Base-by-base conservation (phyloP, 2,113 vertebrate species). In the Ammodytes dubius region DNA sequence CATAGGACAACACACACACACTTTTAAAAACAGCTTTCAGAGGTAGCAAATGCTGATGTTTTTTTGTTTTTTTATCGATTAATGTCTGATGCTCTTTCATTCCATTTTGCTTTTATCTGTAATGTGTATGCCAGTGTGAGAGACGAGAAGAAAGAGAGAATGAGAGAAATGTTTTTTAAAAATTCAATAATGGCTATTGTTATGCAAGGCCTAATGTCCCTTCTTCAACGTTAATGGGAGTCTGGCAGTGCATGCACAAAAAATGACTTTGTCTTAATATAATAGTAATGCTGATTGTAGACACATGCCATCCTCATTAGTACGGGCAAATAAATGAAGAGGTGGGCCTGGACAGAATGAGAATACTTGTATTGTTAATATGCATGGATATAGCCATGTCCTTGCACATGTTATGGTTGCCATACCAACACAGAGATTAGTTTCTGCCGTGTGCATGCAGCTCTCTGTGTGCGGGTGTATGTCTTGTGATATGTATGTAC, bases 401-500 rank as follows among this genome's bases (percentile, higher is more conserved):
- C 64, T 49, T 80, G 68, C 47, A 79, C 74, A 77, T 84, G 77
- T 65, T 80, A 60, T 80, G 69, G 86, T 89, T 93, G 83, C 88
- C 85, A 89, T 91, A 89, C 86, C 86, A 90, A 89, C 87, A 57
- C 63, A 70, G 74, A 77, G 15, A 82, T 82, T 77, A 50, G 49
- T 79, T 78, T 80, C 46, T 88, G 82, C 65, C 63, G 56, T 37
- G 63, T 75, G 70, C 64, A 74, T 80, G 72, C 50, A 74, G 61
- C 49, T 47, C 43, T 65, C 50, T 70, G 59, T 65, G 54, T 70
- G 59, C 65, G 37, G 27, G 27, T 78, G 67, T 64, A 66, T 88
- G 65, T 74, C 35, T 58, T 74, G 4, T 70, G 68, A 64, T 79
- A 14, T 81, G 11, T 64, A 11, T 63, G 39, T 27, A 27, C 27